Conservation (phyloP, 2,797 vertebrate genomes). For the Astyanax mexicanus region DNA sequence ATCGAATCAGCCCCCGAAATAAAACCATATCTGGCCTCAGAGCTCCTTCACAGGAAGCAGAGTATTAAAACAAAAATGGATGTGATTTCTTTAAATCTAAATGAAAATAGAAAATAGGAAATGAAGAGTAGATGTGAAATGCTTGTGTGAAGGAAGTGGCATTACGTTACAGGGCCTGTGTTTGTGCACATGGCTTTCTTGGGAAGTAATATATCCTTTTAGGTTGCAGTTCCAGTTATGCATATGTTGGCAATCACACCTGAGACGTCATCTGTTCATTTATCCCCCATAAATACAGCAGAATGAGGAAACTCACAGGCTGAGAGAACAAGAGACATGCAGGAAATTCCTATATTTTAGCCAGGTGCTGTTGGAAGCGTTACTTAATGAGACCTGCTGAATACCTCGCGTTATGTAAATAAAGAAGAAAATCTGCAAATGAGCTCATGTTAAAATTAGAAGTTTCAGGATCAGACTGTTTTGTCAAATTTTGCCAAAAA, state of each 20-base stretch:
- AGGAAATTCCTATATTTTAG: not conserved
- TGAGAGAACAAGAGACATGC: slow-evolving; percentile 17
- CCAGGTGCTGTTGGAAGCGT: slow-evolving; percentile 20
- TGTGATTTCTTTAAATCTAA: slow-evolving; percentile 78
- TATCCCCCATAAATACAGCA: slow-evolving; percentile 66
- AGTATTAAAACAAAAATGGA: slow-evolving; percentile 80
- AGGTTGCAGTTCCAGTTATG: slow-evolving; percentile 76
- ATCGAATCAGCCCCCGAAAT: not conserved
- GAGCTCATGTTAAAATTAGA: not conserved
- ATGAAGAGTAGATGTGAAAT: slow-evolving; percentile 81
- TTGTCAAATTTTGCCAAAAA: too few relatives aligned
- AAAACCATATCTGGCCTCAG: slow-evolving; percentile 77
- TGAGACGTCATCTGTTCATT: slow-evolving; percentile 74
- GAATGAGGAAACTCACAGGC: slow-evolving; percentile 47
- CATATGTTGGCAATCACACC: slow-evolving; percentile 75
- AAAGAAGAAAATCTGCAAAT: not conserved
- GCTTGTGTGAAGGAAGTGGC: slow-evolving; percentile 72
- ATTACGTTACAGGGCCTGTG: slow-evolving; percentile 76
- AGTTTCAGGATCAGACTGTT: too few relatives aligned
- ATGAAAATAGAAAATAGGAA: slow-evolving; percentile 79
- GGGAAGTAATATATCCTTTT: slow-evolving; percentile 75
- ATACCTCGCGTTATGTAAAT: slow-evolving; percentile 5
- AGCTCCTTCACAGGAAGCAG: slow-evolving; percentile 72
- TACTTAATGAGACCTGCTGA: slow-evolving; percentile 7
- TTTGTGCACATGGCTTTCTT: slow-evolving; percentile 79